A percentile compares a stretch with the other conserved stretches of the same genome.
Conservation (phyloP, 2,888 invertebrate species). For the Charanyca ferruginea region DNA sequence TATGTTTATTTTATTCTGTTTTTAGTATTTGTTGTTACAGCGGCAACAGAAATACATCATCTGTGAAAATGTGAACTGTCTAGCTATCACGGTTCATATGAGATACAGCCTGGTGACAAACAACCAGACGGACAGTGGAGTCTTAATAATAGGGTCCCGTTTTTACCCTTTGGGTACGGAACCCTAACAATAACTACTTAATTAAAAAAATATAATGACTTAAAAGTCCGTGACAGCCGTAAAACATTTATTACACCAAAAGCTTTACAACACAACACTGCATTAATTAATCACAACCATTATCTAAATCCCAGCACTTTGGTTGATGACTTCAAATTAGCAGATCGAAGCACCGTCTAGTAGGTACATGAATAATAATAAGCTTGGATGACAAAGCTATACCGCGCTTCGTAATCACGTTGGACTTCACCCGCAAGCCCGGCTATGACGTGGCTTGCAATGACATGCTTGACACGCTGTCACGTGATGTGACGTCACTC, state of each 20-base stretch:
- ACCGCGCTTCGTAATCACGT: constrained; percentile 53
- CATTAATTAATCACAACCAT: constrained; percentile 29
- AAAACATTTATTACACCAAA: constrained; percentile 8
- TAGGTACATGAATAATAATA: constrained; percentile 60
- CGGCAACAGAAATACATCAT: too few relatives aligned
- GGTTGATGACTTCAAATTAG: constrained; percentile 63
- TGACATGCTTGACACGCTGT: constrained; percentile 60
- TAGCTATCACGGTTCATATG: too few relatives aligned
- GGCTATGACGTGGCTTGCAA: constrained; percentile 56
- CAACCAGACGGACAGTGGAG: too few relatives aligned
- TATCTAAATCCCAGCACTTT: constrained; percentile 58
- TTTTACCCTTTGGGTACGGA: too few relatives aligned
- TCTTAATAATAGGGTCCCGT: too few relatives aligned
- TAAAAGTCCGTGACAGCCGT: too few relatives aligned
- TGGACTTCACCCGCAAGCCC: constrained; percentile 57
- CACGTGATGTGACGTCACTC: constrained; percentile 37
- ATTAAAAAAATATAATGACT: too few relatives aligned
- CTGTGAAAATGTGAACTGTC: too few relatives aligned
- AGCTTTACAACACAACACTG: constrained; percentile 22
- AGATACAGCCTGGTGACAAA: too few relatives aligned
- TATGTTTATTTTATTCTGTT: too few relatives aligned
- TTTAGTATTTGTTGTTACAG: too few relatives aligned
- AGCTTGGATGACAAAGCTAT: constrained; percentile 52
- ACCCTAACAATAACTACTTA: too few relatives aligned
- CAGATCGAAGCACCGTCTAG: constrained; percentile 60